phyloP scores from a whole-genome alignment of 2,888 invertebrate genomes.

The Rhagonycha lutea region DNA sequence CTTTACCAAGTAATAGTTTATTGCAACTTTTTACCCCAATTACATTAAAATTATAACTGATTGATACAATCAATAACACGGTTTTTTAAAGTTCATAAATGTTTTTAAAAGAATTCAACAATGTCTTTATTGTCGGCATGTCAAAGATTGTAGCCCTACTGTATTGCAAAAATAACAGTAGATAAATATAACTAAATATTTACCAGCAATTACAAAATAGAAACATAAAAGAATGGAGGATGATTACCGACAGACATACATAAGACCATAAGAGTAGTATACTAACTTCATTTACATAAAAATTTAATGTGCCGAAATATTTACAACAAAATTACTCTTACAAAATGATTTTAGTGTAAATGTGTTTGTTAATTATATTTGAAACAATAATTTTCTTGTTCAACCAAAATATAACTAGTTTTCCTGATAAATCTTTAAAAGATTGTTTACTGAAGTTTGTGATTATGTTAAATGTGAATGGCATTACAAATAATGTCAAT shows the following conservation, averaged over 20 bases:
- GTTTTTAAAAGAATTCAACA: not conserved
- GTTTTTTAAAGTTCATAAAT: not conserved
- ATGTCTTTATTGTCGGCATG: not conserved
- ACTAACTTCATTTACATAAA: not conserved
- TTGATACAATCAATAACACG: not conserved
- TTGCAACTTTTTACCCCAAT: not conserved
- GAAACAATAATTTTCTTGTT: not conserved
- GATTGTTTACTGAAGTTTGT: not conserved
- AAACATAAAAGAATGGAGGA: not conserved
- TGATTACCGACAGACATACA: not conserved
- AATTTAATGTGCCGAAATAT: not conserved
- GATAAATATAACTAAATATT: not conserved
- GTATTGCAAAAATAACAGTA: not conserved
- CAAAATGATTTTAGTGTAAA: not conserved
- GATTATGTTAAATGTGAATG: not conserved
- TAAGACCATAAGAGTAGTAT: too few relatives aligned
- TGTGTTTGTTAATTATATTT: not conserved
- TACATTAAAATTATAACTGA: not conserved
- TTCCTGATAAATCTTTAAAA: not conserved
- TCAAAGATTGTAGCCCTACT: not conserved
- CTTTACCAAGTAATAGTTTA: not conserved
- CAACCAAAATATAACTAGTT: not conserved
- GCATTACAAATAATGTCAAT: not conserved
- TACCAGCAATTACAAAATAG: not conserved
- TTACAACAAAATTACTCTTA: not conserved